Conservation (phyloP, 2,888 invertebrate genomes). For the Brachylomia viminalis region DNA sequence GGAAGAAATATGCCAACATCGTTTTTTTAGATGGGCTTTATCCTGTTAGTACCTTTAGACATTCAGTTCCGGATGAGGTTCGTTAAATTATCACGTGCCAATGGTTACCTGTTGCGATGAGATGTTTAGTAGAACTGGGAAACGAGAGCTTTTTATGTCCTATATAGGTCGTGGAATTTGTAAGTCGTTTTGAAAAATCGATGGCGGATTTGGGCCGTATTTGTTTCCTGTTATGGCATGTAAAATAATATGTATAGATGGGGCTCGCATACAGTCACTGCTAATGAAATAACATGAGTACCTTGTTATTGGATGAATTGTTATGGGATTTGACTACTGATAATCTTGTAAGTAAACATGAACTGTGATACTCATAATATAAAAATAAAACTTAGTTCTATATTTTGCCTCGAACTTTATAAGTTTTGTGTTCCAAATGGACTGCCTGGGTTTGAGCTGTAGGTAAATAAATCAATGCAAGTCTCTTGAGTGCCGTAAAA, state of each 20-base stretch:
- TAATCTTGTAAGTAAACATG: not conserved
- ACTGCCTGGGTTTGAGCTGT: too few relatives aligned
- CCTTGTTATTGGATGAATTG: not conserved
- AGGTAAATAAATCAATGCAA: conserved; percentile 12
- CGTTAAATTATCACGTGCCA: conserved; percentile 65
- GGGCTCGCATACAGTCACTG: too few relatives aligned
- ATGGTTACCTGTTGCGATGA: conserved; percentile 34
- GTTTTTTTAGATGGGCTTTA: conserved; percentile 29
- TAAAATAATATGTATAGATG: not conserved
- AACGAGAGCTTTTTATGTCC: conserved; percentile 10
- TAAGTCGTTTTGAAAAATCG: not conserved
- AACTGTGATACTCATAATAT: not conserved
- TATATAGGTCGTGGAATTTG: conserved; percentile 5
- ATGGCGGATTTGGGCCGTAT: not conserved
- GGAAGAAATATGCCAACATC: conserved; percentile 36
- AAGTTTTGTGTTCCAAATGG: conserved; percentile 16
- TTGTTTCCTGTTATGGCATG: not conserved
- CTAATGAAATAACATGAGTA: not conserved
- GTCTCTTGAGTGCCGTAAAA: conserved; percentile 5
- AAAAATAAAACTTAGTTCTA: not conserved
- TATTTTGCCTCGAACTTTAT: not conserved
- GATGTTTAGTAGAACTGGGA: conserved; percentile 5
- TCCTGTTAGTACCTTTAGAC: conserved; percentile 34
- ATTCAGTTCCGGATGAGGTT: conserved; percentile 44
- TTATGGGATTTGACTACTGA: not conserved